Conservation (phyloP, 2,888 invertebrate species). For the Drosophila kuntzei region DNA sequence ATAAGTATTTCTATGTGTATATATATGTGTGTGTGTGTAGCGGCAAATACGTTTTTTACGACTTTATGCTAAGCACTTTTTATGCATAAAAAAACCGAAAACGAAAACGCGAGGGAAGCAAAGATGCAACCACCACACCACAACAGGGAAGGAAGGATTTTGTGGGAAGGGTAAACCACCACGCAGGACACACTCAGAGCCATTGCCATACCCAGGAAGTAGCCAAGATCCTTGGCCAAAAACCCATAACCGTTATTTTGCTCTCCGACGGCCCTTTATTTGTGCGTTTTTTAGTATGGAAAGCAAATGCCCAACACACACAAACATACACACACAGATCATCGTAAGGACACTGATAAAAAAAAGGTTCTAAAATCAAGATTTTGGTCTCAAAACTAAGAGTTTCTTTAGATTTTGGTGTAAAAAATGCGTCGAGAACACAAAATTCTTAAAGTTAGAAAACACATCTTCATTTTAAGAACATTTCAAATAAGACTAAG, state of each 20-base stretch:
- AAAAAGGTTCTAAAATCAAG: too few relatives aligned
- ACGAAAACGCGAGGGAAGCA: conserved; percentile 2
- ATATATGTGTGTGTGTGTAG: conserved; percentile 46
- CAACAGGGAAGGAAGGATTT: conserved; percentile 16
- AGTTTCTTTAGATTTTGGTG: too few relatives aligned
- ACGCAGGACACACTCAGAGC: conserved; percentile 28
- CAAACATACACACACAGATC: conserved; percentile 18
- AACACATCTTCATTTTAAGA: too few relatives aligned
- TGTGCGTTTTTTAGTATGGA: conserved; percentile 83
- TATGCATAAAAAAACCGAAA: conserved; percentile 76
- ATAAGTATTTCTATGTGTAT: conserved; percentile 41
- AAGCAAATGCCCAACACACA: conserved; percentile 59
- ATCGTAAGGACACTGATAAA: too few relatives aligned
- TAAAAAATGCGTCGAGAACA: too few relatives aligned
- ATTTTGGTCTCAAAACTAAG: too few relatives aligned
- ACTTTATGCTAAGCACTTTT: conserved; percentile 83
- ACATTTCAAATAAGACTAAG: too few relatives aligned
- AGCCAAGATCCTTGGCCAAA: conserved; percentile 23
- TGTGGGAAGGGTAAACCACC: conserved; percentile 39
- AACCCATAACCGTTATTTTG: conserved; percentile 72
- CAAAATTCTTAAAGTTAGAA: too few relatives aligned
- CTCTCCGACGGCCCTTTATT: conserved; percentile 69
- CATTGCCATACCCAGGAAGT: conserved; percentile 15
- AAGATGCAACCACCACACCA: conserved; percentile 47
- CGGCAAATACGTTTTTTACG: conserved; percentile 83